Conservation (phyloP, 1,140 invertebrate species). For the Eulimnadia texana region DNA sequence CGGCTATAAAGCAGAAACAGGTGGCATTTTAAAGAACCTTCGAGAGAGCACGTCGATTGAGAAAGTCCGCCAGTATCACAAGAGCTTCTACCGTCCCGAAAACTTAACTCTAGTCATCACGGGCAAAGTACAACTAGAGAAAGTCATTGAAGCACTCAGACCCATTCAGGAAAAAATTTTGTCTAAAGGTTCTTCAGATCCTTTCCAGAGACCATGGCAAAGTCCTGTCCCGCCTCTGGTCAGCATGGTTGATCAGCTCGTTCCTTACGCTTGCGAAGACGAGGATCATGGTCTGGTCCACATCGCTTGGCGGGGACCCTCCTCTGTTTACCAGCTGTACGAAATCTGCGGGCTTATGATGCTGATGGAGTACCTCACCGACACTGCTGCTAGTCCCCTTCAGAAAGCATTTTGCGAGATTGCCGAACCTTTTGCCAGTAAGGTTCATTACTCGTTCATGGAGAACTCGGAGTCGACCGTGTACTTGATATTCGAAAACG, state of each 20-base stretch:
- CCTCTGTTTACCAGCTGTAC: constrained; percentile 38
- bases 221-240: constrained; percentile 44
- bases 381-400: constrained; percentile 67
- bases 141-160: constrained; percentile 57
- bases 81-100: constrained; percentile 75
- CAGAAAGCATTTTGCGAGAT: constrained; percentile 71
- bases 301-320: constrained; percentile 69
- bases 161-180: constrained; percentile 65
- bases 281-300: constrained; percentile 68
- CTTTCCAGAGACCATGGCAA: constrained; percentile 61
- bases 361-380: constrained; percentile 68
- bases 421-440: constrained; percentile 62
- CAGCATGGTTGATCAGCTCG: constrained; percentile 33
- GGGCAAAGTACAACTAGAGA: constrained; percentile 57
- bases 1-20: constrained; percentile 70
- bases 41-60: constrained; percentile 60
- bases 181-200: constrained; percentile 35
- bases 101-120: constrained; percentile 72
- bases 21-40: constrained; percentile 70
- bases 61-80: constrained; percentile 67
- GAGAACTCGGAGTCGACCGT: constrained; percentile 56
- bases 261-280: constrained; percentile 66
- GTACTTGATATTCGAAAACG: constrained; percentile 58
- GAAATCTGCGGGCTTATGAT: constrained; percentile 46
- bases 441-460: constrained; percentile 48